These are phyloP conservation scores for Piaya cayana DNA, from an alignment of 2,113 vertebrate species.

Conservation along the genomic window DNA sequence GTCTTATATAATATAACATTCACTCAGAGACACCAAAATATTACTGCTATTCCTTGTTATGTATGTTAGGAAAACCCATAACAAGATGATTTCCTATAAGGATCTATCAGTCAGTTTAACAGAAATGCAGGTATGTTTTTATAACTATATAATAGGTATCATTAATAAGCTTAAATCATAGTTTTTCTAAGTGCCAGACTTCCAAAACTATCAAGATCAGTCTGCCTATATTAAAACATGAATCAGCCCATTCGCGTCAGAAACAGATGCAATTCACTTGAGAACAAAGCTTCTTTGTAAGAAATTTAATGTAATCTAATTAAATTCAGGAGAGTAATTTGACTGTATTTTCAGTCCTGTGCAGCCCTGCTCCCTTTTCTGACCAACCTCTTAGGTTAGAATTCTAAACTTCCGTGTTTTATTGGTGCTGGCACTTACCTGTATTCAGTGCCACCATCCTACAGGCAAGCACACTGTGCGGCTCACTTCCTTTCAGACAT, in stretches of 20 bases:
- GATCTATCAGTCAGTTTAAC: neutral
- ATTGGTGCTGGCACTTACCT: neutral
- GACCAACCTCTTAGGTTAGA: neutral
- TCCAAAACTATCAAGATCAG: neutral
- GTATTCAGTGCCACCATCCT: neutral
- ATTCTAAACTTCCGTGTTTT: neutral
- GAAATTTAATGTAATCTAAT: neutral
- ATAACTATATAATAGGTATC: neutral
- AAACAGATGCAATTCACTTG: neutral
- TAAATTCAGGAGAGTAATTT: neutral
- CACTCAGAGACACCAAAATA: neutral
- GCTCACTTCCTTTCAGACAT: conserved; percentile 76
- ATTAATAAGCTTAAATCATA: neutral
- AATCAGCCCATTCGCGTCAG: neutral
- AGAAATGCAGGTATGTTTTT: neutral
- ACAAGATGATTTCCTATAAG: neutral
- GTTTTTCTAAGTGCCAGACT: neutral
- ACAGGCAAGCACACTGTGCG: conserved; percentile 17
- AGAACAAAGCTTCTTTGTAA: neutral
- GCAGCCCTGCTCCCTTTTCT: neutral
- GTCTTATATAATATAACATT: neutral
- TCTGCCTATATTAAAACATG: neutral
- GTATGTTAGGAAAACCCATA: neutral
- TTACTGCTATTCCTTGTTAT: neutral
- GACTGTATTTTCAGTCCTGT: neutral